Conservation (phyloP, 64 coral and sea anemone species). For the Stichodactyla helianthus region DNA sequence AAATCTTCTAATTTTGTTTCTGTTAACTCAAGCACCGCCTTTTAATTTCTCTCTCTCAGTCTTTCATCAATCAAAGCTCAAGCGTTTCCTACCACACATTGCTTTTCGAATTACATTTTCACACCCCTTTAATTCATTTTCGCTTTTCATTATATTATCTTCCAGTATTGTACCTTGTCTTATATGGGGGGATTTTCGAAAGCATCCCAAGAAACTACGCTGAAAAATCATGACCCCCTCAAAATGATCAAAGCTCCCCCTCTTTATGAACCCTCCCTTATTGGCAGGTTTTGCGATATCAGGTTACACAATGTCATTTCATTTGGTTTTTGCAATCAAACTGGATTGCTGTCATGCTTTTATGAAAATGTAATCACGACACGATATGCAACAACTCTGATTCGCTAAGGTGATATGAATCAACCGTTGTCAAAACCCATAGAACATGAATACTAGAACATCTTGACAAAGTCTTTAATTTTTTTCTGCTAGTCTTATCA, state of each 20-base stretch:
- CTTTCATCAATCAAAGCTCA: too few relatives aligned
- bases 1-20: too few relatives aligned
- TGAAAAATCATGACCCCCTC: too few relatives aligned
- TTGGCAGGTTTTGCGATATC: not conserved
- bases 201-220: too few relatives aligned
- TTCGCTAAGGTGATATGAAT: not conserved
- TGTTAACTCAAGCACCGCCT: too few relatives aligned
- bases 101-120: not conserved
- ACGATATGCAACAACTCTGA: not conserved
- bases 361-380: not conserved
- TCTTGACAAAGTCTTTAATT: not conserved
- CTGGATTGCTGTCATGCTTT: not conserved
- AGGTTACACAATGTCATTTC: not conserved
- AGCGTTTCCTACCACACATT: not conserved
- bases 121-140: not conserved
- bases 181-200: too few relatives aligned
- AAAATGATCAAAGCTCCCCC: too few relatives aligned
- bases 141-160: too few relatives aligned
- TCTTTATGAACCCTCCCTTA: not conserved
- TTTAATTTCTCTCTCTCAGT: too few relatives aligned
- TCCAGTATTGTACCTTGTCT: too few relatives aligned
- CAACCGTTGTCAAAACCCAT: not conserved
- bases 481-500: not conserved
- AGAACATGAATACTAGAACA: not conserved
- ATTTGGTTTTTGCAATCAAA: not conserved